A percentile compares a stretch with the other conserved stretches of the same genome.
phyloP scores from a whole-genome alignment of 2,113 vertebrate species.

The Seriola dumerili region DNA sequence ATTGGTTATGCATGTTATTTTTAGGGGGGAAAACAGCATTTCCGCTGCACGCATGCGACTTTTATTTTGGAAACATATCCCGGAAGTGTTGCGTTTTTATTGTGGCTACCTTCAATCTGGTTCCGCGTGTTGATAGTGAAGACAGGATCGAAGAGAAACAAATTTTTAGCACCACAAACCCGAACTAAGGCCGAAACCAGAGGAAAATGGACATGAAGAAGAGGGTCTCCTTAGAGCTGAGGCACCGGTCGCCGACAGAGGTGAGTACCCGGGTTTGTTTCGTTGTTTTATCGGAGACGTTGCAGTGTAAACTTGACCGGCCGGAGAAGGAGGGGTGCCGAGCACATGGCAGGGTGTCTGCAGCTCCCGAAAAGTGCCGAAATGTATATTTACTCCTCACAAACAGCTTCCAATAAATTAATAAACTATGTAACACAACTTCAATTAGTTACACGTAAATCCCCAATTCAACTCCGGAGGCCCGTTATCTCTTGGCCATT shows the following conservation, averaged over 20 bases:
- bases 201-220: constrained; percentile 83
- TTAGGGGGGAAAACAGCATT: background rate
- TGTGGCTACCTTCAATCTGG: constrained; percentile 24
- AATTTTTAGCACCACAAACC: constrained; percentile 25
- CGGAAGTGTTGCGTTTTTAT: constrained; percentile 3
- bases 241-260: constrained; percentile 82
- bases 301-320: constrained; percentile 30
- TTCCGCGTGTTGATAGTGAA: constrained; percentile 74
- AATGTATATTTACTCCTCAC: background rate
- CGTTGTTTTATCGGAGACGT: constrained; percentile 11
- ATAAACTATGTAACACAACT: accelerated
- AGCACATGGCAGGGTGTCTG: constrained; percentile 74
- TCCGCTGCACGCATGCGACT: accelerated
- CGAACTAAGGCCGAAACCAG: constrained; percentile 30
- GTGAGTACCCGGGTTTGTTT: constrained; percentile 52
- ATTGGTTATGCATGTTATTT: background rate
- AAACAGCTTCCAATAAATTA: background rate
- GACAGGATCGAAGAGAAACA: constrained; percentile 54
- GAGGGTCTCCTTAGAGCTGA: constrained; percentile 78
- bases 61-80: constrained; percentile 31
- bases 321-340: constrained; percentile 46
- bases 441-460: accelerated
- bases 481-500: too few relatives aligned
- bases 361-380: background rate
- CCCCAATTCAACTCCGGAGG: accelerated